A percentile compares a stretch with the other conserved stretches of the same genome.
Conservation (phyloP, 2,888 invertebrate genomes). For the Trachelus iudaicus region DNA sequence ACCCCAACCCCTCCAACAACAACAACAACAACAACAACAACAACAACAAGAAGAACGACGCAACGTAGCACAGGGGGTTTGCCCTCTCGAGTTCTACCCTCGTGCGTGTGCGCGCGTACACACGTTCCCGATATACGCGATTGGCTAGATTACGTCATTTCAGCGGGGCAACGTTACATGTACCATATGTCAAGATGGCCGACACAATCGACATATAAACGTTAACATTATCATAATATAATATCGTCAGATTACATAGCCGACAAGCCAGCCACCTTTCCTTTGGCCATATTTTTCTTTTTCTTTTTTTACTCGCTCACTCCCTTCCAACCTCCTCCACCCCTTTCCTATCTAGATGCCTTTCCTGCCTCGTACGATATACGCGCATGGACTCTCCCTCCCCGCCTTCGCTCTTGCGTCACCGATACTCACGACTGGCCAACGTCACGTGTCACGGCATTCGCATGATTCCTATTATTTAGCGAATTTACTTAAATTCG, state of each 20-base stretch:
- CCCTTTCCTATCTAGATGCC: background rate
- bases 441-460: background rate
- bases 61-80: background rate
- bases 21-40: background rate
- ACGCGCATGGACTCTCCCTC: background rate
- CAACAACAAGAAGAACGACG: no score
- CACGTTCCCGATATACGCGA: constrained; percentile 24
- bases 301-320: background rate
- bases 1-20: background rate
- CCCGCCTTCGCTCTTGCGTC: background rate
- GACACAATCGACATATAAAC: constrained; percentile 32
- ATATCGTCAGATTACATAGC: constrained; percentile 21
- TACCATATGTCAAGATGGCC: constrained; percentile 44
- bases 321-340: background rate
- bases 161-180: constrained; percentile 33
- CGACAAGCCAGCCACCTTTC: constrained; percentile 5
- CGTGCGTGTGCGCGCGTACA: background rate
- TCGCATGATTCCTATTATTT: background rate
- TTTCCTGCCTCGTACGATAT: background rate
- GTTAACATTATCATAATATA: constrained; percentile 24
- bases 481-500: background rate
- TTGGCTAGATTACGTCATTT: constrained; percentile 39
- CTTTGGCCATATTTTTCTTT: background rate
- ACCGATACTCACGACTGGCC: background rate
- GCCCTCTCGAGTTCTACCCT: background rate